Evolutionary conservation across 2,888 invertebrate species (phyloP).

Genomic region (Lissonota sp.): DNA sequence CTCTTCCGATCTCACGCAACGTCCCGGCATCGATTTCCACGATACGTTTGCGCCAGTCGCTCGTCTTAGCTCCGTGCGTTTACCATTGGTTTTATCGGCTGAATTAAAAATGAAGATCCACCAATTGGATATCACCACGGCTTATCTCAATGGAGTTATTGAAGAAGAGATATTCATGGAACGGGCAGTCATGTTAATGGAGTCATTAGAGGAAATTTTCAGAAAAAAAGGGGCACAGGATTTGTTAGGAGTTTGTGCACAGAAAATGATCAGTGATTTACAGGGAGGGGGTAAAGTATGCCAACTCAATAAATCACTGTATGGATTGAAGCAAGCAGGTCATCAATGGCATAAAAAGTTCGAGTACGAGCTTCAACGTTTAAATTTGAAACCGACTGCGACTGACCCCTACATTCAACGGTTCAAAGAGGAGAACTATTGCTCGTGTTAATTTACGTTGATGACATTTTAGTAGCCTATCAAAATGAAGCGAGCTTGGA

Average conservation of each 20-base stretch:
- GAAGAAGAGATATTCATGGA: conserved; percentile 67
- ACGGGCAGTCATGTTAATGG: conserved; percentile 28
- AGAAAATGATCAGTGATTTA: conserved; percentile 25
- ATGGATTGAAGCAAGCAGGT: conserved; percentile 64
- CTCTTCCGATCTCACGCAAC: background rate
- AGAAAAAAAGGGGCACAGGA: conserved; percentile 6
- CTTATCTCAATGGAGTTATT: background rate
- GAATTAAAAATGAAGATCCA: background rate
- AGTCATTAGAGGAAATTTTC: conserved; percentile 43
- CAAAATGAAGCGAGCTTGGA: conserved; percentile 51
- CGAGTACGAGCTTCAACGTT: background rate
- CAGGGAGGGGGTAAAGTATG: conserved; percentile 59
- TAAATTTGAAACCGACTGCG: conserved; percentile 16
- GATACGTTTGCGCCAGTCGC: too few species aligned
- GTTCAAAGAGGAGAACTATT: conserved; percentile 45
- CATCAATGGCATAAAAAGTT: conserved; percentile 52
- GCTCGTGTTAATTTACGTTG: conserved; percentile 67
- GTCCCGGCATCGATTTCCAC: too few species aligned
- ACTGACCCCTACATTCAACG: conserved; percentile 60
- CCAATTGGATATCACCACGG: too few species aligned
- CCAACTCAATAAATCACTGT: conserved; percentile 62
- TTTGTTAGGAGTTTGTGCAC: conserved; percentile 1
- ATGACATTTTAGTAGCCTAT: conserved; percentile 70
- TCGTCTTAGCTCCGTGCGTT: too few species aligned
- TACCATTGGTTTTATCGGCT: too few species aligned